Evolutionary conservation across 2,888 invertebrate genomes (phyloP).

Genomic region (Epirrhoe tristata): DNA sequence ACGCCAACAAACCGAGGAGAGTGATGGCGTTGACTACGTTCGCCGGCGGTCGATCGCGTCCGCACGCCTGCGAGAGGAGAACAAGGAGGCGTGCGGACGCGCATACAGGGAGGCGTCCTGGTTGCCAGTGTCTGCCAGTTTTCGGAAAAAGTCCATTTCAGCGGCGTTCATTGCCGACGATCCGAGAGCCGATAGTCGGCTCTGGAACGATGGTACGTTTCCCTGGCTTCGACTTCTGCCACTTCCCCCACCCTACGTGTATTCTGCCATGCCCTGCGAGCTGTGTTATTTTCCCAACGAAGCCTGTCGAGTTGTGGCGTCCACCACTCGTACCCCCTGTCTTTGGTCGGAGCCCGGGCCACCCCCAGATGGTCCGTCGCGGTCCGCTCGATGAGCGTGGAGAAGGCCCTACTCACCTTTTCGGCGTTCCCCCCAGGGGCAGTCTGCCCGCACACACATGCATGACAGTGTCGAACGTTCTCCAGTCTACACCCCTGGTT

Average conservation of each 20-base stretch:
- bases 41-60: slow-evolving; percentile 35
- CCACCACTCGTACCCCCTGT: background rate
- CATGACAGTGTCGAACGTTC: background rate
- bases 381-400: background rate
- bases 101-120: slow-evolving; percentile 40
- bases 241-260: background rate
- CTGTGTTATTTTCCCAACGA: background rate
- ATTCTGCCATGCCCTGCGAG: background rate
- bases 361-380: background rate
- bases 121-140: slow-evolving; percentile 34
- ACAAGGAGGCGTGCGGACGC: too few relatives aligned
- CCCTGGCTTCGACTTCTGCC: background rate
- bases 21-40: slow-evolving; percentile 37
- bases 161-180: slow-evolving; percentile 1
- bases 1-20: slow-evolving; percentile 25
- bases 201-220: background rate
- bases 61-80: too few relatives aligned
- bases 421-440: too few relatives aligned
- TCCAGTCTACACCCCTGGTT: too few relatives aligned
- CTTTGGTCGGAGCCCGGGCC: background rate
- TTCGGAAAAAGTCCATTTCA: slow-evolving; percentile 2
- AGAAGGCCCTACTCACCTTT: background rate
- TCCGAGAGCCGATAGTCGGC: background rate
- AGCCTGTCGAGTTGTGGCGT: background rate
- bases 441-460: too few relatives aligned